A percentile compares a stretch with the other conserved stretches of the same genome.
phyloP scores from a whole-genome alignment of 2,888 invertebrate genomes.

The Polylopha cassiicola region DNA sequence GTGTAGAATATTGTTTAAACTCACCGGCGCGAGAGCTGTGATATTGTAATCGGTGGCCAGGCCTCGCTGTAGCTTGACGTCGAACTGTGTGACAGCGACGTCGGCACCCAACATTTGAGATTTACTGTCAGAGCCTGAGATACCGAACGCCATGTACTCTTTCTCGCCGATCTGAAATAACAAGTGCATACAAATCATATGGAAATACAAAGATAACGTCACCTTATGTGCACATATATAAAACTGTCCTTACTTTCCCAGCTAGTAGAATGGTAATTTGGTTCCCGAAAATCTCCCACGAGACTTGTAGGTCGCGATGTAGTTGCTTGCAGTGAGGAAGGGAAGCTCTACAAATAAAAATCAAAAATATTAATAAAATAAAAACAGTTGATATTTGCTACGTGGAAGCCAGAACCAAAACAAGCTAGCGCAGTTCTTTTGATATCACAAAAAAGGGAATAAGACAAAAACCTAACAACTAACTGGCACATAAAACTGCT shows the following conservation, averaged over 20 bases:
- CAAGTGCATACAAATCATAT: not conserved
- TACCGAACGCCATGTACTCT: slow-evolving; percentile 93
- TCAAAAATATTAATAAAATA: too few relatives aligned
- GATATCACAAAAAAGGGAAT: too few relatives aligned
- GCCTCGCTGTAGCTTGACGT: slow-evolving; percentile 79
- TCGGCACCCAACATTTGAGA: slow-evolving; percentile 92
- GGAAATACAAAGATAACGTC: slow-evolving; percentile 1
- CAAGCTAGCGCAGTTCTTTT: too few relatives aligned
- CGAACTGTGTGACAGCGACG: slow-evolving; percentile 86
- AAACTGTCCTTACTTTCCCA: slow-evolving; percentile 78
- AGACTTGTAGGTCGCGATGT: slow-evolving; percentile 88
- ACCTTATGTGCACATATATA: not conserved
- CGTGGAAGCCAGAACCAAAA: too few relatives aligned
- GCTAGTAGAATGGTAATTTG: slow-evolving; percentile 90
- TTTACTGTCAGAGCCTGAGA: slow-evolving; percentile 83
- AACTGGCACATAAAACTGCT: too few relatives aligned
- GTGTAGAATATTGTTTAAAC: slow-evolving; percentile 28
- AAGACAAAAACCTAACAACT: too few relatives aligned
- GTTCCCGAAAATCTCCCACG: slow-evolving; percentile 94
- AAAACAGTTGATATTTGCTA: too few relatives aligned
- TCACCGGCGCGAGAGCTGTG: slow-evolving; percentile 87
- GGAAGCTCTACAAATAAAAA: slow-evolving; percentile 70
- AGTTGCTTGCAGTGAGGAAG: slow-evolving; percentile 91
- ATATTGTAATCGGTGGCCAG: slow-evolving; percentile 90
- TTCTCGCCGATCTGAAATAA: slow-evolving; percentile 71